Conservation (phyloP, 2,888 invertebrate species). For the Drosophila pseudotalamancana region DNA sequence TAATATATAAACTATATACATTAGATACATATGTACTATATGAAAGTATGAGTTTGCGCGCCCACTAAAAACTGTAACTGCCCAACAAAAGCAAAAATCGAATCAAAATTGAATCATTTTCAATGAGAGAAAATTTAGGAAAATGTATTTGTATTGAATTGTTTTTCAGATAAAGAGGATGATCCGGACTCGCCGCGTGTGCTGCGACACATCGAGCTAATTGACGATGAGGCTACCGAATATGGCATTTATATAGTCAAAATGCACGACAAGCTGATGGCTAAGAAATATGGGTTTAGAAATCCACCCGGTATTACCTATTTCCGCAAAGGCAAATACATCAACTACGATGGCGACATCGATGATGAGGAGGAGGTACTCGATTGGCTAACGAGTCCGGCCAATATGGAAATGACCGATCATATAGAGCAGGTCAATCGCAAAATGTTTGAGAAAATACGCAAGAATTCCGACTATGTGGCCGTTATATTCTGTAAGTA, state of each 20-base stretch:
- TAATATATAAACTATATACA: neutral
- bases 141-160: neutral
- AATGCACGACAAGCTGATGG: slow-evolving; percentile 94
- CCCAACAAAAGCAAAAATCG: slow-evolving; percentile 45
- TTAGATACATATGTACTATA: slow-evolving; percentile 11
- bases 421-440: slow-evolving; percentile 95
- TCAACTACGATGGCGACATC: slow-evolving; percentile 96
- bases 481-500: slow-evolving; percentile 97
- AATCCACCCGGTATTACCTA: slow-evolving; percentile 96
- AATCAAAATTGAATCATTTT: neutral
- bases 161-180: slow-evolving; percentile 90
- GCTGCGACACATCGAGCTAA: slow-evolving; percentile 93
- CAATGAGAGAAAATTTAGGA: slow-evolving; percentile 16
- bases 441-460: slow-evolving; percentile 96
- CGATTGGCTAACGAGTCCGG: slow-evolving; percentile 96
- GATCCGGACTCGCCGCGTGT: slow-evolving; percentile 92
- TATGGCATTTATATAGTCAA: slow-evolving; percentile 96
- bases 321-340: slow-evolving; percentile 94
- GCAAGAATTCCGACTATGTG: slow-evolving; percentile 94
- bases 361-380: slow-evolving; percentile 94
- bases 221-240: slow-evolving; percentile 95
- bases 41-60: slow-evolving; percentile 40
- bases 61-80: slow-evolving; percentile 83
- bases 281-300: slow-evolving; percentile 95
- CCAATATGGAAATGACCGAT: slow-evolving; percentile 97